A percentile compares a stretch with the other conserved stretches of the same genome.
phyloP scores from a whole-genome alignment of 2,113 vertebrate species.

The Pleuronectes platessa region DNA sequence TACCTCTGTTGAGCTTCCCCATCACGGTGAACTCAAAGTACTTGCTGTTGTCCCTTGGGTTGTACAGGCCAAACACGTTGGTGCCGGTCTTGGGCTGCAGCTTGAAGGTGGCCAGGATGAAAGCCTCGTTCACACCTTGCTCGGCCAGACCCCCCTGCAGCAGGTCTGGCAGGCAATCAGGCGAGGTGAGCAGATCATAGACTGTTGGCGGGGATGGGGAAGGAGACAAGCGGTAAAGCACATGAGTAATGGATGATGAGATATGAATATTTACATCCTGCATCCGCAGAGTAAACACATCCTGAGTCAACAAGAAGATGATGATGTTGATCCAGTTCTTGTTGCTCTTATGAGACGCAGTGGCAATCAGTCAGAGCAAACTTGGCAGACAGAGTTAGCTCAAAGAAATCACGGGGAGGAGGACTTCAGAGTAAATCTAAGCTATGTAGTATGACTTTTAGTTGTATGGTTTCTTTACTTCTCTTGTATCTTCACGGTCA shows the following conservation, averaged over 20 bases:
- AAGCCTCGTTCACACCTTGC: slow-evolving; percentile 87
- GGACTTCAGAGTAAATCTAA: slow-evolving; percentile 4
- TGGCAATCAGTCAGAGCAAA: slow-evolving; percentile 33
- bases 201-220: slow-evolving; percentile 78
- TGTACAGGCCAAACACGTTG: slow-evolving; percentile 90
- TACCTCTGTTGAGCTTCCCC: slow-evolving; percentile 95
- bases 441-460: background rate
- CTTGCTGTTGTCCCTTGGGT: slow-evolving; percentile 90
- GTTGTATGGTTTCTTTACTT: background rate
- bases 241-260: slow-evolving; percentile 46
- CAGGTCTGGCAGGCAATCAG: slow-evolving; percentile 86
- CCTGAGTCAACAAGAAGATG: slow-evolving; percentile 38
- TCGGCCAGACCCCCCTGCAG: slow-evolving; percentile 88
- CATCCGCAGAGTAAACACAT: slow-evolving; percentile 48
- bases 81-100: slow-evolving; percentile 90
- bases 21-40: slow-evolving; percentile 96
- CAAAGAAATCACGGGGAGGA: slow-evolving; percentile 13
- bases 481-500: background rate
- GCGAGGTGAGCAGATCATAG: slow-evolving; percentile 93
- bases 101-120: slow-evolving; percentile 90
- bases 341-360: slow-evolving; percentile 23
- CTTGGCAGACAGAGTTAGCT: slow-evolving; percentile 31
- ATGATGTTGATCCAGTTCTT: slow-evolving; percentile 50
- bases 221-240: slow-evolving; percentile 26
- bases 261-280: slow-evolving; percentile 62